Evolutionary conservation across 2,113 vertebrate genomes (phyloP).

Genomic region (Alectura lathami): DNA sequence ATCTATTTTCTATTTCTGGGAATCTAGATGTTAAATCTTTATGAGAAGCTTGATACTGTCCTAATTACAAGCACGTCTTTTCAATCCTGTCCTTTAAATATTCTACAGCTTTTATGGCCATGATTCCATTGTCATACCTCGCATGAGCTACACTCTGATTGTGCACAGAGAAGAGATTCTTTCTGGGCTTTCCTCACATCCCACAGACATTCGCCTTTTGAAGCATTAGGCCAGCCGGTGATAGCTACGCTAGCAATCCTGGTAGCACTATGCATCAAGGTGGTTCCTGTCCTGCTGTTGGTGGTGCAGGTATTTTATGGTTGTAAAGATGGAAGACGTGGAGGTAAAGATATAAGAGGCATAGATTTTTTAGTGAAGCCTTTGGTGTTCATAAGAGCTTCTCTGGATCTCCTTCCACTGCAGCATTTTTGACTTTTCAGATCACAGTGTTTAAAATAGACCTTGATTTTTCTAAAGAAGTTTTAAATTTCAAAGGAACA

Average conservation of each 20-base stretch:
- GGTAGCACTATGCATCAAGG: background rate
- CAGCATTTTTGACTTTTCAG: conserved; percentile 50
- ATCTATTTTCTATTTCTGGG: background rate
- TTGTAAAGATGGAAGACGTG: background rate
- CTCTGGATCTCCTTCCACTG: background rate
- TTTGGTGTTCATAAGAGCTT: background rate
- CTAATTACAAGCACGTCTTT: background rate
- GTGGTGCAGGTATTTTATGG: background rate
- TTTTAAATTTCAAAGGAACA: conserved; percentile 38
- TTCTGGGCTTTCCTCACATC: background rate
- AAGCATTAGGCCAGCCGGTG: background rate
- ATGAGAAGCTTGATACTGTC: background rate
- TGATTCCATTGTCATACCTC: background rate
- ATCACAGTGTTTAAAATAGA: conserved; percentile 39
- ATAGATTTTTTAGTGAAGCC: background rate
- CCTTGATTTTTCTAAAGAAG: conserved; percentile 35
- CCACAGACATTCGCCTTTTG: background rate
- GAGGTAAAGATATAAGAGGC: background rate
- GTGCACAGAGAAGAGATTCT: background rate
- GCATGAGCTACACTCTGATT: background rate
- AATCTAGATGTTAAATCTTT: background rate
- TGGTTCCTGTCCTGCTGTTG: background rate
- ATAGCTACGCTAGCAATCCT: background rate
- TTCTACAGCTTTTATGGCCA: background rate
- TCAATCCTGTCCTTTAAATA: background rate